phyloP scores from a whole-genome alignment of 35 echinoderm and acorn worm species.

The Heliocidaris erythrogramma region DNA sequence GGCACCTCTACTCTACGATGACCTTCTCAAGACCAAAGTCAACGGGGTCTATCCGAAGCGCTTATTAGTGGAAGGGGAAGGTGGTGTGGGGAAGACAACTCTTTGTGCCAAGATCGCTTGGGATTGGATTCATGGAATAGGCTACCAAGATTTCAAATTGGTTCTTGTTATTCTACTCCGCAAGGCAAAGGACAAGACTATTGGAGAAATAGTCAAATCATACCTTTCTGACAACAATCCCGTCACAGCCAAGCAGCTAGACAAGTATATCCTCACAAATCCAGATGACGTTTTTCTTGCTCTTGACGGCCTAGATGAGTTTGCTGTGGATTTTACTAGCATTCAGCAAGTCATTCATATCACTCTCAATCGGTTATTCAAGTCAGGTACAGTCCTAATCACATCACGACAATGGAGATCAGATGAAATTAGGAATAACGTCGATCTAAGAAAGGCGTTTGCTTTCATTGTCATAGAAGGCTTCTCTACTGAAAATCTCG shows the following conservation, averaged over 20 bases:
- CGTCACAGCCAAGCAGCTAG: not conserved
- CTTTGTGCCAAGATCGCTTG: constrained; percentile 10
- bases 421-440: not conserved
- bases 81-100: constrained; percentile 27
- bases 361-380: no score
- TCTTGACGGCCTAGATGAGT: not conserved
- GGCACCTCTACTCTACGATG: no score
- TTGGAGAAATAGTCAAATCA: not conserved
- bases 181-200: not conserved
- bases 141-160: not conserved
- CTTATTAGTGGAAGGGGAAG: constrained; percentile 29
- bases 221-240: not conserved
- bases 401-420: not conserved
- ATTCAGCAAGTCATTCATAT: no score
- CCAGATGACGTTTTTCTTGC: not conserved
- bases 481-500: not conserved
- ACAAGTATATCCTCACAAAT: not conserved
- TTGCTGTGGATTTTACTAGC: not conserved
- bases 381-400: no score
- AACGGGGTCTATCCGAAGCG: not conserved
- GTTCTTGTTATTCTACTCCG: not conserved
- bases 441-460: not conserved
- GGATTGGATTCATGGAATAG: constrained; percentile 5
- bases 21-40: no score
- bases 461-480: not conserved